Evolutionary conservation across 1,140 invertebrate genomes (phyloP).

Genomic region (Macrostomum lignano): DNA sequence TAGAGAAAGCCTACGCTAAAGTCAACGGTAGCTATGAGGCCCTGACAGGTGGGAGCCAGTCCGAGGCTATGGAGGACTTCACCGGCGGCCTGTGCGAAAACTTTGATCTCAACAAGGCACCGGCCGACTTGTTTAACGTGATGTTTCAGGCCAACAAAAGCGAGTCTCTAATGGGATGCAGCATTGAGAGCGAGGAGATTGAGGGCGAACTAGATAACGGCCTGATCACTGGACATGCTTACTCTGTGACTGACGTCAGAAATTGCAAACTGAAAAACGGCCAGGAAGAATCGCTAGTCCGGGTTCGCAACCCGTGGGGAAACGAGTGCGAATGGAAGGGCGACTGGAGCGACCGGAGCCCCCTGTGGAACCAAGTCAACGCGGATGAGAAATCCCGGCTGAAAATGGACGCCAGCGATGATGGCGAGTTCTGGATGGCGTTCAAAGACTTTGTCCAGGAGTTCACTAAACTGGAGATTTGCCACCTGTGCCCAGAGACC

Average conservation of each 20-base stretch:
- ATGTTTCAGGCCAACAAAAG: constrained; percentile 6
- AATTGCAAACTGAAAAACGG: constrained; percentile 5
- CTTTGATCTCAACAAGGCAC: constrained; percentile 3
- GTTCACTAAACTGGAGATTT: constrained; percentile 48
- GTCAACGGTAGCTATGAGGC: constrained; percentile 8
- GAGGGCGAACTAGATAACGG: constrained; percentile 7
- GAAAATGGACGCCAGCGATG: constrained; percentile 17
- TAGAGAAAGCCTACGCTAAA: constrained; percentile 24
- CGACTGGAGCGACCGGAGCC: constrained; percentile 6
- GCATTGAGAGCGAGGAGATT: constrained; percentile 7
- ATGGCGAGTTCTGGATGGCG: constrained; percentile 14
- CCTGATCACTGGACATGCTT: constrained; percentile 7
- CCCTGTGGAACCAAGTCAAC: constrained; percentile 2
- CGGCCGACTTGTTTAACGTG: constrained; percentile 2
- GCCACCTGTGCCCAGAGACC: constrained; percentile 75
- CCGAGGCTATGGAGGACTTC: constrained; percentile 8
- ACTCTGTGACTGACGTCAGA: constrained; percentile 7
- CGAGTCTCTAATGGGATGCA: constrained; percentile 9
- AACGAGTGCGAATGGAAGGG: constrained; percentile 26
- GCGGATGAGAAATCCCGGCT: constrained; percentile 1
- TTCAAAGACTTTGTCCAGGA: constrained; percentile 11
- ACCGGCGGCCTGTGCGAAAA: constrained; percentile 9
- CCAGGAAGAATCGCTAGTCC: constrained; percentile 3
- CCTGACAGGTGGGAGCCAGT: constrained; percentile 1
- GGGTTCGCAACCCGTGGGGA: constrained; percentile 9